Conservation (phyloP, 1,140 invertebrate species). For the Drosophila sproati region DNA sequence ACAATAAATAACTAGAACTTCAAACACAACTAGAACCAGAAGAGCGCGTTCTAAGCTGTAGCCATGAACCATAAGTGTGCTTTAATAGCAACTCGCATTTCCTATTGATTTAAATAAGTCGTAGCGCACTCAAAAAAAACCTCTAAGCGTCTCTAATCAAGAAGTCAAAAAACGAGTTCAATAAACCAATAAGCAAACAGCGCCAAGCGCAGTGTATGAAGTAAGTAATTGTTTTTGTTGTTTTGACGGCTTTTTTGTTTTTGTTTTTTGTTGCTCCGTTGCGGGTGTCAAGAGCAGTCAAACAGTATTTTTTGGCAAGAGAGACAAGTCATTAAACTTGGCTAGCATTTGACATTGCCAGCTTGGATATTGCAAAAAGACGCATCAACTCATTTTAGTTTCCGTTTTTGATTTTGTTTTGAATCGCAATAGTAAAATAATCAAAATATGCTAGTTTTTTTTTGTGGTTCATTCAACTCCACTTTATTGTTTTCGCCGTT, state of each 20-base stretch:
- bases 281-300: constrained; percentile 55
- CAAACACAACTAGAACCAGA: constrained; percentile 13
- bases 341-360: constrained; percentile 52
- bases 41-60: constrained; percentile 5
- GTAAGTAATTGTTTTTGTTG: constrained; percentile 32
- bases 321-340: constrained; percentile 51
- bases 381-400: constrained; percentile 17
- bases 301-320: constrained; percentile 36
- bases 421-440: constrained; percentile 27
- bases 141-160: constrained; percentile 46
- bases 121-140: neutral
- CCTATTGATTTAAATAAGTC: constrained; percentile 38
- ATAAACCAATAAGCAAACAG: constrained; percentile 41
- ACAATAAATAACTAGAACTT: neutral
- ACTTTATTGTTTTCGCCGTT: constrained; percentile 1
- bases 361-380: constrained; percentile 17
- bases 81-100: constrained; percentile 32
- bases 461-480: constrained; percentile 43
- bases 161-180: constrained; percentile 48
- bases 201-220: constrained; percentile 26
- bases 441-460: constrained; percentile 1
- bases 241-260: constrained; percentile 7
- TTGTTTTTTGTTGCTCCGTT: constrained; percentile 4
- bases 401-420: constrained; percentile 24
- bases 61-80: constrained; percentile 31